Base-by-base conservation (phyloP, 2,113 vertebrate genomes). In the Scalopus aquaticus region DNA sequence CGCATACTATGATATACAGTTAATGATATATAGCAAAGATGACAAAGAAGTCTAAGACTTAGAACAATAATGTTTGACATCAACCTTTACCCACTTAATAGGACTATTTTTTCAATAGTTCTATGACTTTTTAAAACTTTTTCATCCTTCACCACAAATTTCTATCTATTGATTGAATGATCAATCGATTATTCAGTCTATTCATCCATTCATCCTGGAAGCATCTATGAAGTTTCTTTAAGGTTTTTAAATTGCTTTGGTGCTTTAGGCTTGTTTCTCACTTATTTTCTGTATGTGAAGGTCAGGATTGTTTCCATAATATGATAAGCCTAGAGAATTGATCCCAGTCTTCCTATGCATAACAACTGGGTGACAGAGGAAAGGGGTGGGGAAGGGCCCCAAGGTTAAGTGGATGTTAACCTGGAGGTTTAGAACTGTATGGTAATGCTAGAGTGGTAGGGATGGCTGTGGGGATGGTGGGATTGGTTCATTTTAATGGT, bases 1-100 rank as follows among this genome's bases (percentile, higher is more conserved):
- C 86, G 9, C 30, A 70, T 65, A 56, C 22, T 56, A 72, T 82
- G 28, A 62, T 74, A 1, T 39, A 60, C 6, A 32, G 20, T 84
- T 95, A 93, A 67, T 79, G n/a, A 54, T 56, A 62, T 10, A 42
- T 9, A 89, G 26, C 44, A 92, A 76, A 80, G 77, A 80, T 62
- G 56, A 1, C 3, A 77, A 82, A 72, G 90, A 83, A 93, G 81
- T 72, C 32, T 49, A 79, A 73, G 65, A n/a, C 35, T 64, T 73
- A 81, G 79, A 84, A 54, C 62, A 69, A 83, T 83, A 72, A 60
- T 35, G 37, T 51, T 81, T 85, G 74, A 62, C 26, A 67, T 74
- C 77, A 84, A 83, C 90, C 20, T 91, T 73, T 58, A 88, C 12
- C 22, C 30, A 86, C 22, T n/a, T n/a, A n/a, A 44, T 5, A 64